Evolutionary conservation across 2,888 invertebrate species (phyloP), one percentile per base, ranked within the genome.

Genomic region (Amiota communis): DNA sequence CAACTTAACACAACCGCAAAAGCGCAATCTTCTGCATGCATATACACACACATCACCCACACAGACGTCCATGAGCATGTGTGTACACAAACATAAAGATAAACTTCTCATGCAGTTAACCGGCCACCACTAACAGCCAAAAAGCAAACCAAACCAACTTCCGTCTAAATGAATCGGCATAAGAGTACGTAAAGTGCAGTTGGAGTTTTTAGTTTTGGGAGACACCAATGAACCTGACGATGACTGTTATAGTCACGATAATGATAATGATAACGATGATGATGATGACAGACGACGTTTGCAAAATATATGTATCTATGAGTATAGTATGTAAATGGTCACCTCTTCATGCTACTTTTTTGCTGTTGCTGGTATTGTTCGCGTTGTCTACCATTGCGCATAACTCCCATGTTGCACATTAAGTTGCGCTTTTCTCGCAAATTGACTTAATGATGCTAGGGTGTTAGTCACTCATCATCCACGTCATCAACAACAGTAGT

Each of bases 381-480:
- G n/a, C 67, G 36, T 36, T 36, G 36, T 2, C 8, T 36, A 36
- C 4, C 36, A 36, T 36, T 36, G 36, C 36, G 36, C 36, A 36
- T 6, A 49, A 72, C 63, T 82, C 81, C 81, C 85, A 64, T 64
- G 76, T 75, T 79, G 80, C 81, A 85, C 85, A 86, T 87, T 87
- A 86, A 84, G 81, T 79, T 82, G 80, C 79, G 78, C 80, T 79
- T 81, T 77, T 78, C 78, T 75, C 78, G 76, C 81, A 84, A 86
- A 86, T 83, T 85, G 86, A 86, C 86, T 85, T 86, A 88, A 88
- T 86, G 87, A 84, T 80, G 80, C 85, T 63, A 63, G 36, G 36
- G 36, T 23, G 46, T 36, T 63, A 36, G 17, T 6, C 36, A 36
- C 36, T 36, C 36, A 36, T 36, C 36, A 36, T 36, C 36, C 36